Base-by-base conservation (phyloP, 2,113 vertebrate species). In the Salminus brasiliensis region DNA sequence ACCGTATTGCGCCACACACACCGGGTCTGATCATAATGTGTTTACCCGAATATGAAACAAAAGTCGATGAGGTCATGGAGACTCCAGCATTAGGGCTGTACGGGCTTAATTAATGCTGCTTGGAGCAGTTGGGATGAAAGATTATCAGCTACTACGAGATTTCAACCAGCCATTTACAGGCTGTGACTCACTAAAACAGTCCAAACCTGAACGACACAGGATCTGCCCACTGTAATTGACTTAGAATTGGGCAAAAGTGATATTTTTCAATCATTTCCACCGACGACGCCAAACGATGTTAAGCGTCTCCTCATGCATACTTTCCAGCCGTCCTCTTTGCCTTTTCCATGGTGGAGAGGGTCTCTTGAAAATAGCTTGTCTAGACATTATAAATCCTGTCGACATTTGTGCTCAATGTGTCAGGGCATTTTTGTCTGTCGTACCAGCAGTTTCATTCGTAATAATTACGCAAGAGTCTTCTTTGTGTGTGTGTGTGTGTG, bases 341-440 rank as follows among this genome's bases (percentile, higher is more conserved):
- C 52, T 83, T 85, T 80, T 87, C 78, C 81, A 80, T 60, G 74
- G 63, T 67, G 62, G 57, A 21, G 71, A 65, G 34, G 65, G 82
- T 79, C 60, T 62, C 62, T 78, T 83, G 83, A 68, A 87, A 87
- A 85, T 79, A 84, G 74, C 78, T 21, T 13, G 84, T 91, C 88
- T 89, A 89, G 89, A 91, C 88, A 30, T 83, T 53, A 66, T 78
- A 60, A 87, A 89, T 88, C 88, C 62, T 71, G 81, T 76, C 81
- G 65, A 84, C 80, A 69, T 86, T 73, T 52, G 62, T 65, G 63
- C 74, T 77, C 78, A 83, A 84, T 74, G 72, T 85, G 83, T 88
- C 78, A 83, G 80, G 83, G 80, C 69, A 78, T 81, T 81, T 68
- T 68, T 74, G 9, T 76, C 79, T 78, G 65, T 85, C 79, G 53